Evolutionary conservation across 2,113 vertebrate species (phyloP).

Genomic region (Bucco capensis): DNA sequence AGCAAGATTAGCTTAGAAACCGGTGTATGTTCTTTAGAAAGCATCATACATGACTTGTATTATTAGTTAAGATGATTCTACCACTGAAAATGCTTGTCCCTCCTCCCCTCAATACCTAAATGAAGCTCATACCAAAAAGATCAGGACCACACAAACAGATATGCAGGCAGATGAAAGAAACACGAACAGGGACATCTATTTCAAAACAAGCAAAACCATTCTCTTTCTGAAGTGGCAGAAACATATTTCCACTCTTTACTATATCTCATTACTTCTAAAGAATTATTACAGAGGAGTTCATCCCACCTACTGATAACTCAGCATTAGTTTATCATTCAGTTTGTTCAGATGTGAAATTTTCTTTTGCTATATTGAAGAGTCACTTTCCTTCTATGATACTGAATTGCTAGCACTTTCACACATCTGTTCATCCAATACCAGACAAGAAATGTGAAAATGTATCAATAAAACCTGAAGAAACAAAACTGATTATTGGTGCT

Average conservation of each 20-base stretch:
- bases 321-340: background rate
- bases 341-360: background rate
- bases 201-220: background rate
- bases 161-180: background rate
- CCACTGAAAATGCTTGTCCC: background rate
- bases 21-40: background rate
- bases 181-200: background rate
- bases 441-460: background rate
- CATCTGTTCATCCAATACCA: background rate
- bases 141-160: background rate
- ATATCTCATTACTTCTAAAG: background rate
- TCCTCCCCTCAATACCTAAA: background rate
- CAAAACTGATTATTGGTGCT: background rate
- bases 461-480: slow-evolving; percentile 6
- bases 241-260: background rate
- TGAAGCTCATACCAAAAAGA: background rate
- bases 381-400: background rate
- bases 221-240: background rate
- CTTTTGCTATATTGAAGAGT: background rate
- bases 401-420: background rate
- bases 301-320: background rate
- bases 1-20: background rate
- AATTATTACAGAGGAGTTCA: background rate
- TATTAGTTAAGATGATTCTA: background rate
- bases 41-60: rapidly evolving